These are phyloP conservation scores for Acrocephalus scirpaceus DNA, from an alignment of 2,797 vertebrate species.

Conservation along the genomic window DNA sequence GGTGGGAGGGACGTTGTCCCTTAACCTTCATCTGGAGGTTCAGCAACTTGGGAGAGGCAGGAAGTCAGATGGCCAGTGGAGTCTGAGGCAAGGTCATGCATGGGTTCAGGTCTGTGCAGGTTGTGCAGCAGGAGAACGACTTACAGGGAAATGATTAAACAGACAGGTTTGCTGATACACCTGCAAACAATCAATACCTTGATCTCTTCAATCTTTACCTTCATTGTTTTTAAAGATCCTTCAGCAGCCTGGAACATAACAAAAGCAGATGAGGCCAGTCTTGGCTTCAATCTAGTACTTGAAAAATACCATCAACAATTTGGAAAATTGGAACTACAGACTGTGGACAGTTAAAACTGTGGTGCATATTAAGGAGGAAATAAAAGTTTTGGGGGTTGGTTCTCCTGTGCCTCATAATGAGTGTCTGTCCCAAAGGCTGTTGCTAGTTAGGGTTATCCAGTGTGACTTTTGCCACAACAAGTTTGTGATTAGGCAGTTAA, in stretches of 20 bases:
- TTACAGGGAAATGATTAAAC: background rate
- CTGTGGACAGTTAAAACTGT: background rate
- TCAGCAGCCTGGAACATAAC: background rate
- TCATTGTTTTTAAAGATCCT: background rate
- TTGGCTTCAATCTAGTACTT: background rate
- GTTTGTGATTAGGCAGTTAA: background rate
- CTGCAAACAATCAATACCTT: background rate
- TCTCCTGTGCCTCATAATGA: background rate
- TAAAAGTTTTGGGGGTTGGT: background rate
- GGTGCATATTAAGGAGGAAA: background rate
- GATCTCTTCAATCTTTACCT: background rate
- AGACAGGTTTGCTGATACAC: background rate
- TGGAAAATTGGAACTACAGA: background rate
- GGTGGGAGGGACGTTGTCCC: accelerated
- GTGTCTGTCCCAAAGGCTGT: background rate
- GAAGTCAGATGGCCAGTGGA: background rate
- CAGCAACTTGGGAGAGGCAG: background rate
- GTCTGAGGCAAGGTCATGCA: background rate
- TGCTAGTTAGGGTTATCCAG: background rate
- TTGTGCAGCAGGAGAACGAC: background rate
- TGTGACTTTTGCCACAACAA: accelerated
- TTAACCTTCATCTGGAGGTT: background rate
- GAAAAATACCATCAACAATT: background rate
- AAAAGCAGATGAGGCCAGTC: background rate
- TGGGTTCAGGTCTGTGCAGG: background rate